Evolutionary conservation across 2,888 invertebrate genomes (phyloP).

Genomic region (Spodoptera picta): DNA sequence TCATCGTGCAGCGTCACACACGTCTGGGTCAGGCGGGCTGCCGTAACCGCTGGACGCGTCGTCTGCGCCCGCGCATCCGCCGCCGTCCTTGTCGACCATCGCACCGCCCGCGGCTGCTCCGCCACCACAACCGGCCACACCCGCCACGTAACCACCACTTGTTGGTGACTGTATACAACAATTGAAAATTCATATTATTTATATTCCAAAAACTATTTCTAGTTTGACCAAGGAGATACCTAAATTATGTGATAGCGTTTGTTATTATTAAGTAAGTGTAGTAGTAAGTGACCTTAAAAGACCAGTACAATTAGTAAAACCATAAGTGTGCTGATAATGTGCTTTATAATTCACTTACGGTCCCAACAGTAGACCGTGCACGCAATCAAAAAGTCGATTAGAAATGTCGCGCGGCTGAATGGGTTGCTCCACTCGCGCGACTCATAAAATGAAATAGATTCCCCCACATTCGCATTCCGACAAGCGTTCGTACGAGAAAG

Average conservation of each 20-base stretch:
- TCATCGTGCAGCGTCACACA: slow-evolving; percentile 88
- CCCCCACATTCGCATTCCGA: slow-evolving; percentile 89
- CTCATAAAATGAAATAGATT: slow-evolving; percentile 89
- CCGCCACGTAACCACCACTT: slow-evolving; percentile 78
- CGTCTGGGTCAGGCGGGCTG: slow-evolving; percentile 92
- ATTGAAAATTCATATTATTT: background rate
- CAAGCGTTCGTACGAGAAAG: slow-evolving; percentile 89
- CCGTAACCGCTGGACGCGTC: slow-evolving; percentile 94
- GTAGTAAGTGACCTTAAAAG: background rate
- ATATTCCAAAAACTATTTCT: background rate
- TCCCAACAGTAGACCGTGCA: slow-evolving; percentile 74
- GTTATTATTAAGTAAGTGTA: no score
- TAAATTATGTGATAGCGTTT: no score
- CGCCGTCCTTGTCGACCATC: slow-evolving; percentile 79
- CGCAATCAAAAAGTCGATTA: slow-evolving; percentile 89
- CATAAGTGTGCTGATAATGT: slow-evolving; percentile 32
- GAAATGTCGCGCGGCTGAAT: slow-evolving; percentile 87
- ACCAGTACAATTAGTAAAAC: background rate
- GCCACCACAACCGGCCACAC: slow-evolving; percentile 70
- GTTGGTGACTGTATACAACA: slow-evolving; percentile 76
- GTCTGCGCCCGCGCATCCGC: slow-evolving; percentile 87
- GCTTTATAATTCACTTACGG: slow-evolving; percentile 63
- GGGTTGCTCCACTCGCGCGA: slow-evolving; percentile 84
- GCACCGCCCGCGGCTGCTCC: slow-evolving; percentile 68
- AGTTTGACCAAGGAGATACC: background rate